Evolutionary conservation across 2,888 invertebrate genomes (phyloP).

Genomic region (Drosophila setosimentum): DNA sequence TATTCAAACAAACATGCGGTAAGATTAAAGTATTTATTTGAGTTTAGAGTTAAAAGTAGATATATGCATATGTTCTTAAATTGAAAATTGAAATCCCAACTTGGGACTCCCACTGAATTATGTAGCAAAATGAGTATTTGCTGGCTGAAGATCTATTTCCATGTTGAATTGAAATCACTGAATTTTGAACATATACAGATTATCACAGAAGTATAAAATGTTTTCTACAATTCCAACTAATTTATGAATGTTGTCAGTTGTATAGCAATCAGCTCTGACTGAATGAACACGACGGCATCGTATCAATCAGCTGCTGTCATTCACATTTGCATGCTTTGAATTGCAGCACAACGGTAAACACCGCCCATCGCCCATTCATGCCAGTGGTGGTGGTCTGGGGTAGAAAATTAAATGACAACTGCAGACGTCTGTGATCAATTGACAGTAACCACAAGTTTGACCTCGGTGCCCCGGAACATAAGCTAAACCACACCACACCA

Average conservation of each 20-base stretch:
- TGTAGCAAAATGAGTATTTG: neutral
- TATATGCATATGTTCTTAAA: neutral
- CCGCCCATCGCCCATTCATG: conserved; percentile 51
- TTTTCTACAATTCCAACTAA: neutral
- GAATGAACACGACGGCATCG: neutral
- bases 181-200: neutral
- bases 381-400: conserved; percentile 29
- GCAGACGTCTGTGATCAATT: conserved; percentile 80
- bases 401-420: conserved; percentile 77
- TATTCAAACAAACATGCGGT: neutral
- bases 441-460: conserved; percentile 68
- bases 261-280: conserved; percentile 1
- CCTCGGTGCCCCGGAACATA: conserved; percentile 6
- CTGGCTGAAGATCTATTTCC: neutral
- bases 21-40: conserved; percentile 1
- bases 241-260: neutral
- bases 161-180: neutral
- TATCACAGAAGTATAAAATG: neutral
- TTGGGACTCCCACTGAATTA: neutral
- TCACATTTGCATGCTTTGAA: conserved; percentile 28
- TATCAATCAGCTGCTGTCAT: conserved; percentile 42
- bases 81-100: neutral
- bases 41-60: too few species aligned
- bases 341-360: conserved; percentile 28
- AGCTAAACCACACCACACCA: neutral